Conservation (phyloP, 1,140 invertebrate genomes). For the Drosophila bifasciata region DNA sequence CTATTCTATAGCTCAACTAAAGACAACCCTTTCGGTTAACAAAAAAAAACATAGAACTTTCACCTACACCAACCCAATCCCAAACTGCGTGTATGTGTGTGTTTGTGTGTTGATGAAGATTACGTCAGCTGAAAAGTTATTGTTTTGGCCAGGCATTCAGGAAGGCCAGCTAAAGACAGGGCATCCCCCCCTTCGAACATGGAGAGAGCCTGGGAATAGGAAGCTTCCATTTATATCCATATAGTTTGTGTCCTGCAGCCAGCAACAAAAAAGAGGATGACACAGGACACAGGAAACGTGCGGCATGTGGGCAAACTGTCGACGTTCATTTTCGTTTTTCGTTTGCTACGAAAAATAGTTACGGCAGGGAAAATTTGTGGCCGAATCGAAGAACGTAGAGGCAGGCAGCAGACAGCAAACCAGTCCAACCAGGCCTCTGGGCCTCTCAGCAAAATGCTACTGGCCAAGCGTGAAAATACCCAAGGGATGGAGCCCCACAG, state of each 20-base stretch:
- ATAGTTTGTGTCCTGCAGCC: slow-evolving; percentile 57
- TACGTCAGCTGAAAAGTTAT: slow-evolving; percentile 82
- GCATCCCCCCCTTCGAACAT: neutral
- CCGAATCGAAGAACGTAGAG: slow-evolving; percentile 55
- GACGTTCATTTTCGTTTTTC: slow-evolving; percentile 47
- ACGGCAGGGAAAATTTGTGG: slow-evolving; percentile 67
- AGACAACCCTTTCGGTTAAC: neutral
- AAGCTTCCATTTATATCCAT: slow-evolving; percentile 73
- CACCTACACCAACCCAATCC: neutral
- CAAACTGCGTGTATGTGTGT: slow-evolving; percentile 25
- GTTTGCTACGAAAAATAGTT: slow-evolving; percentile 59
- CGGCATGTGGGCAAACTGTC: slow-evolving; percentile 66
- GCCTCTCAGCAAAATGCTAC: slow-evolving; percentile 40
- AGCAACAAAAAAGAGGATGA: slow-evolving; percentile 25
- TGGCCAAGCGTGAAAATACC: slow-evolving; percentile 67
- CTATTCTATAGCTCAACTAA: slow-evolving; percentile 20
- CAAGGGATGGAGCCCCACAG: neutral
- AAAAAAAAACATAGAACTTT: neutral
- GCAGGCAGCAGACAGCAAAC: slow-evolving; percentile 21
- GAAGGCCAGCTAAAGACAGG: slow-evolving; percentile 41
- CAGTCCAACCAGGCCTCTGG: slow-evolving; percentile 15
- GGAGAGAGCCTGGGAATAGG: slow-evolving; percentile 24
- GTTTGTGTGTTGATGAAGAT: slow-evolving; percentile 71
- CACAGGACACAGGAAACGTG: slow-evolving; percentile 64
- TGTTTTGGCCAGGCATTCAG: slow-evolving; percentile 67